phyloP scores from a whole-genome alignment of 1,140 invertebrate genomes.

The Hyles euphorbiae region DNA sequence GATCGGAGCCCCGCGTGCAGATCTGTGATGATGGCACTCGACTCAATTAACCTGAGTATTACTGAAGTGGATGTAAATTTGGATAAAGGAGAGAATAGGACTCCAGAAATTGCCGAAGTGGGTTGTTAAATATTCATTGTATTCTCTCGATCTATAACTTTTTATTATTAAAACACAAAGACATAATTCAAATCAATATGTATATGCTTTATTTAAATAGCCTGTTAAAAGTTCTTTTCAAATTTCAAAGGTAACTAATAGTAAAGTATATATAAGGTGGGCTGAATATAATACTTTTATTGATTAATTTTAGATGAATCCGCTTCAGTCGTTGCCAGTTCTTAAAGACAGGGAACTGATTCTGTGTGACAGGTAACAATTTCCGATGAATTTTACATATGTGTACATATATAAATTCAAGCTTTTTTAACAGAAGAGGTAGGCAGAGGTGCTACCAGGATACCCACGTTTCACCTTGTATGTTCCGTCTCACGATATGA shows the following conservation, averaged over 20 bases:
- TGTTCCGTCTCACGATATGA: background rate
- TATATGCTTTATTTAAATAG: no score
- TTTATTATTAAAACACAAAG: no score
- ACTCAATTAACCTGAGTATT: conserved; percentile 44
- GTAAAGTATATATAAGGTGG: no score
- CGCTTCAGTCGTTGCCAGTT: conserved; percentile 81
- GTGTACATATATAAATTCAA: background rate
- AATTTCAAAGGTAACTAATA: no score
- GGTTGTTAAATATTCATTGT: background rate
- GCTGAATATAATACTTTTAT: background rate
- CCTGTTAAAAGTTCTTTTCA: no score
- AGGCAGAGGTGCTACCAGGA: no score
- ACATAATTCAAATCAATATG: no score
- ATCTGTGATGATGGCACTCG: conserved; percentile 48
- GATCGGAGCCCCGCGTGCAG: conserved; percentile 46
- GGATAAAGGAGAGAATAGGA: conserved; percentile 34
- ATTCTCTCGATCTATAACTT: no score
- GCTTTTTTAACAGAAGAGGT: no score
- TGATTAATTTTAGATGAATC: conserved; percentile 80
- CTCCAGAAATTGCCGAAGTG: conserved; percentile 23
- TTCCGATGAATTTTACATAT: background rate
- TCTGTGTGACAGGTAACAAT: conserved; percentile 74
- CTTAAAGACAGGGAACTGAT: conserved; percentile 81
- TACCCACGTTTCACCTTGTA: background rate
- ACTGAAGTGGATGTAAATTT: conserved; percentile 45